phyloP scores from a whole-genome alignment of 2,888 invertebrate genomes.

The Ditula angustiorana region DNA sequence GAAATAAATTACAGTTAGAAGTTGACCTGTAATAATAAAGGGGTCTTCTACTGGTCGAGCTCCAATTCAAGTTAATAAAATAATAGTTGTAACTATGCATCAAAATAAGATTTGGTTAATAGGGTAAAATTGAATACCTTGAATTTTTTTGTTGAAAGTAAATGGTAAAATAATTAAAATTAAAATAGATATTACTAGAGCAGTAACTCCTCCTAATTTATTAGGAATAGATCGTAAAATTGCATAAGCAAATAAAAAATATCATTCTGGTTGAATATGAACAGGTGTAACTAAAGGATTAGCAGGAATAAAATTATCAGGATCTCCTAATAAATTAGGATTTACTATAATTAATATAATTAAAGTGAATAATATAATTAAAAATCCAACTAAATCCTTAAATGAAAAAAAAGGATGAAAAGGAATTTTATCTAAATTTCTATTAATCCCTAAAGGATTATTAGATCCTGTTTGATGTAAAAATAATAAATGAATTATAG shows the following conservation, averaged over 20 bases:
- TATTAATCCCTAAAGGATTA: conserved; percentile 88
- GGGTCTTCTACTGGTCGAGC: conserved; percentile 89
- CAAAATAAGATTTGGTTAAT: conserved; percentile 87
- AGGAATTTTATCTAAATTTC: conserved; percentile 88
- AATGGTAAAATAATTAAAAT: conserved; percentile 88
- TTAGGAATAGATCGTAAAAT: conserved; percentile 93
- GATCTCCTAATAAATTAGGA: conserved; percentile 88
- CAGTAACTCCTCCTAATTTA: conserved; percentile 91
- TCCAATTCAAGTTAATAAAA: conserved; percentile 90
- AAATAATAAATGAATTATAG: conserved; percentile 88
- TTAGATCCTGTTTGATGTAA: conserved; percentile 89
- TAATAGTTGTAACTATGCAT: conserved; percentile 80
- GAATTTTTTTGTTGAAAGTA: conserved; percentile 83
- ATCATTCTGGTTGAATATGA: conserved; percentile 94
- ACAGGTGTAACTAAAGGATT: conserved; percentile 89
- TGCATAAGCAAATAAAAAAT: conserved; percentile 93
- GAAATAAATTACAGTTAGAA: conserved; percentile 86
- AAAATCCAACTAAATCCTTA: conserved; percentile 87
- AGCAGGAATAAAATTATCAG: conserved; percentile 90
- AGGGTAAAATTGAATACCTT: conserved; percentile 86
- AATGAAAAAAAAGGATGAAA: conserved; percentile 88
- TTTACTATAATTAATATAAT: conserved; percentile 79
- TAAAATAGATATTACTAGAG: conserved; percentile 87
- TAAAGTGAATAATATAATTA: conserved; percentile 83
- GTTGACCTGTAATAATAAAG: conserved; percentile 86